These are phyloP conservation scores for Tromatobia lineatoria DNA, from an alignment of 2,888 invertebrate genomes.

Conservation along the genomic window DNA sequence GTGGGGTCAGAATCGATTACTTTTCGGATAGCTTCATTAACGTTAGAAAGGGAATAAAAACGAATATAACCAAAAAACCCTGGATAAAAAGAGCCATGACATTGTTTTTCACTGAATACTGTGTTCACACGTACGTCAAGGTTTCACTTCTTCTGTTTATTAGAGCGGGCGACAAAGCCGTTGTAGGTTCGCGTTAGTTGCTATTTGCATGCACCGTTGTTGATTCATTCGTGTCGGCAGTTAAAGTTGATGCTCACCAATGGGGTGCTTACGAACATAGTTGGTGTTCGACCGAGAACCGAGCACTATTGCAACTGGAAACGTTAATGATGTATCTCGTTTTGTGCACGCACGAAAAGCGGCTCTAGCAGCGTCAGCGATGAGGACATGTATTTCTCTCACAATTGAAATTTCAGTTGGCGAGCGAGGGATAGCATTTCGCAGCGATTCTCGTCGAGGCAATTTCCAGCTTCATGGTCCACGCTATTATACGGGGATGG, in stretches of 20 bases:
- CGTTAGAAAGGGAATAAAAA: background rate
- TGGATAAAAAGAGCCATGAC: background rate
- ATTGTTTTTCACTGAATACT: no score
- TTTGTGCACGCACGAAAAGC: background rate
- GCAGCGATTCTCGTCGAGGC: conserved; percentile 4
- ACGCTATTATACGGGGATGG: background rate
- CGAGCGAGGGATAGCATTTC: background rate
- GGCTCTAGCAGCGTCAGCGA: background rate
- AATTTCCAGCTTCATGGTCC: conserved; percentile 12
- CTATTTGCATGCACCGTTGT: conserved; percentile 38
- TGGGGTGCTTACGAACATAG: conserved; percentile 26
- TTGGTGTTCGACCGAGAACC: conserved; percentile 17
- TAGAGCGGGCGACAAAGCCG: background rate
- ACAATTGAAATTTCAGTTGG: conserved; percentile 19
- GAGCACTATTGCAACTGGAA: conserved; percentile 34
- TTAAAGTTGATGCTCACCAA: conserved; percentile 39
- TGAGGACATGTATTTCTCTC: conserved; percentile 12
- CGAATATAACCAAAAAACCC: background rate
- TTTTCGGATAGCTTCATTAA: background rate
- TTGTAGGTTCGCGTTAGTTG: conserved; percentile 16
- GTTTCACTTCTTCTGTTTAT: background rate
- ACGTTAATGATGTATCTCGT: conserved; percentile 51
- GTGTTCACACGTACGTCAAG: background rate
- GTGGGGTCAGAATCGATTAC: background rate
- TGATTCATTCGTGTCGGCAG: conserved; percentile 52